Percentiles rank a stretch among this genome's conserved stretches.
These are phyloP conservation scores for Hemaris fuciformis DNA, from an alignment of 2,888 invertebrate species.

Conservation along the genomic window DNA sequence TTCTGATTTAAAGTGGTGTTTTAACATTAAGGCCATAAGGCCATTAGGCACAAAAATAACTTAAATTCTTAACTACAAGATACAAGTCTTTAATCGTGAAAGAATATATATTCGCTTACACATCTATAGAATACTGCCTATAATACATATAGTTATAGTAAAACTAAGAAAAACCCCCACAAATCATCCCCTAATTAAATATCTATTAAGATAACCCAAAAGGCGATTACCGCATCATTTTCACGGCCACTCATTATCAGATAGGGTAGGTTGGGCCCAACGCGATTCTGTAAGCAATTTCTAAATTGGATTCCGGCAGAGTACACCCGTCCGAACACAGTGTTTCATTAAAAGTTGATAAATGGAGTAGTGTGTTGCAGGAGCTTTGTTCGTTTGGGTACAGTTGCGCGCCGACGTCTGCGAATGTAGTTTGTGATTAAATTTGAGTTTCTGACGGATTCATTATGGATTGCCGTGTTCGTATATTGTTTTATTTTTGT, in stretches of 20 bases:
- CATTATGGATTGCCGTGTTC: not conserved
- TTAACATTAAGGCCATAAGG: too few relatives aligned
- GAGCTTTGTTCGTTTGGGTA: conserved; percentile 1
- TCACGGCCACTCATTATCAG: conserved; percentile 21
- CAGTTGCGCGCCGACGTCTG: not conserved
- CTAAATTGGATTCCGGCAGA: conserved; percentile 56
- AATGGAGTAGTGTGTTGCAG: conserved; percentile 26
- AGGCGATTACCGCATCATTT: conserved; percentile 24
- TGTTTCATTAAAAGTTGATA: conserved; percentile 48
- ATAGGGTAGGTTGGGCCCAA: conserved; percentile 38
- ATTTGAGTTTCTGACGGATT: not conserved
- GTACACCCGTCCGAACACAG: conserved; percentile 33
- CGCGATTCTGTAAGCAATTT: conserved; percentile 60
- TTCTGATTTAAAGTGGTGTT: too few relatives aligned
- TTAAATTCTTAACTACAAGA: too few relatives aligned
- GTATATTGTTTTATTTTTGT: not conserved
- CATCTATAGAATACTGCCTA: too few relatives aligned
- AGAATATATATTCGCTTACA: too few relatives aligned
- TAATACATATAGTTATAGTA: not conserved
- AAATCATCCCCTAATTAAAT: not conserved
- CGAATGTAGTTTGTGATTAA: not conserved
- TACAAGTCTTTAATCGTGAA: too few relatives aligned
- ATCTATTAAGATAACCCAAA: not conserved
- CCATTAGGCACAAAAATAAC: too few relatives aligned
- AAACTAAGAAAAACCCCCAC: not conserved